Base-by-base conservation (phyloP, 2,113 vertebrate genomes). In the Herpailurus yagouaroundi region DNA sequence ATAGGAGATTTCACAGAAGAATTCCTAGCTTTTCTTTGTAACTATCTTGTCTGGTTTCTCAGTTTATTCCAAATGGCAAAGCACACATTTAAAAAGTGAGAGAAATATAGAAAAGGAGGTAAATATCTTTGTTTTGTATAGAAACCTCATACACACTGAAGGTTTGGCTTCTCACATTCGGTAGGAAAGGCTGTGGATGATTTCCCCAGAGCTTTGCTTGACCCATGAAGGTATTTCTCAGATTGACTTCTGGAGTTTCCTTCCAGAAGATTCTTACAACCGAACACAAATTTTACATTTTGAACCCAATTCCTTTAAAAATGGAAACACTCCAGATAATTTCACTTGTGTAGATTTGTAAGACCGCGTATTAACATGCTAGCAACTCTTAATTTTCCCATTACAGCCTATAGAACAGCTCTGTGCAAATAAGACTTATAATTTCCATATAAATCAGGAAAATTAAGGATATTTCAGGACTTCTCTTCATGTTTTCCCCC, bases 391-490 rank as follows among this genome's bases (percentile, higher is more conserved):
- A 97, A 97, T 98, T 98, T 98, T 97, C 96, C 98, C 88, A 92
- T 85, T 98, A 92, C 41, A 98, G 93, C 92, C 97, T 98, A 98
- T 93, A 98, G 97, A 98, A 98, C 84, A 98, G 95, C 95, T 98
- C 97, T 98, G 98, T 98, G 94, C 83, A 98, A 99, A 98, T 98
- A 92, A 98, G 97, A 97, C 97, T 98, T 98, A 97, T 98, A 99
- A 99, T 98, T 99, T 98, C 95, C 92, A 98, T 98, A 98, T 98
- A 99, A 99, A 99, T 98, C 96, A 98, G 97, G 88, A 89, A 97
- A 97, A 97, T 96, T 97, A 98, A 97, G 98, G 98, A 99, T 97
- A 98, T 98, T 98, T 98, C 98, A 98, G 98, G 98, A 98, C 98
- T 97, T 98, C 98, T 98, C 98, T 99, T 98, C 97, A 82, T 97